These are phyloP conservation scores for Scelioninae gen. 2 DNA, from an alignment of 2,888 invertebrate species.

Conservation along the genomic window DNA sequence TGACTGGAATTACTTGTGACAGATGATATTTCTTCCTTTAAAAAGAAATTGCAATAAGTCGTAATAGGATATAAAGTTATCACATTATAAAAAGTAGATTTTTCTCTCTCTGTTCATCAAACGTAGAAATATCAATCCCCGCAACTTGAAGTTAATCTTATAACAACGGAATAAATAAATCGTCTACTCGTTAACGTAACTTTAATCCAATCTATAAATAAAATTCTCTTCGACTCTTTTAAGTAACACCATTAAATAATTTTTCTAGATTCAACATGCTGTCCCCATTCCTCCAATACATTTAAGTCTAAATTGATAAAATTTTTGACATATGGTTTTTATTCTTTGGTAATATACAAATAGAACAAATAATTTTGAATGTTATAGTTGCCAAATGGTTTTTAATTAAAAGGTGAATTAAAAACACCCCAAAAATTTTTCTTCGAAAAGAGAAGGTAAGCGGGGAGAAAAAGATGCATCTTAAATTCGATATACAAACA, in stretches of 20 bases:
- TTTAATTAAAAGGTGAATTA: no score
- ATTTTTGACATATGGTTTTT: constrained; percentile 5
- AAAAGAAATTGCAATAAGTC: no score
- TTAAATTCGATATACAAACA: constrained; percentile 30
- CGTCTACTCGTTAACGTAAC: constrained; percentile 1
- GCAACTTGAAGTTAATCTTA: constrained; percentile 10
- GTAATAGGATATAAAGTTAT: no score
- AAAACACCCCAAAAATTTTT: no score
- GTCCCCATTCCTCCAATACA: not conserved
- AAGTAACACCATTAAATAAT: constrained; percentile 44
- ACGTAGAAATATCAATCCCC: constrained; percentile 8
- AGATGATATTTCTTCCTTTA: no score
- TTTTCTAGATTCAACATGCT: constrained; percentile 8
- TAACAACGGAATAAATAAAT: constrained; percentile 50
- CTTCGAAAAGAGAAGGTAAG: not conserved
- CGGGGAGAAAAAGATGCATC: not conserved
- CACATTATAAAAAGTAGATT: no score
- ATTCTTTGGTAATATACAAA: constrained; percentile 52
- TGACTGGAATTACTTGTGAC: no score
- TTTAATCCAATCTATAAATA: constrained; percentile 31
- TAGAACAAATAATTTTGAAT: constrained; percentile 5
- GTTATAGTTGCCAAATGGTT: not conserved
- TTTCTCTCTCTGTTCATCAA: no score
- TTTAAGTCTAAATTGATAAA: constrained; percentile 1
- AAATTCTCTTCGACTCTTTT: constrained; percentile 39